phyloP scores from a whole-genome alignment of 53 echinoderm and acorn worm species.

The Holothuria scabra region DNA sequence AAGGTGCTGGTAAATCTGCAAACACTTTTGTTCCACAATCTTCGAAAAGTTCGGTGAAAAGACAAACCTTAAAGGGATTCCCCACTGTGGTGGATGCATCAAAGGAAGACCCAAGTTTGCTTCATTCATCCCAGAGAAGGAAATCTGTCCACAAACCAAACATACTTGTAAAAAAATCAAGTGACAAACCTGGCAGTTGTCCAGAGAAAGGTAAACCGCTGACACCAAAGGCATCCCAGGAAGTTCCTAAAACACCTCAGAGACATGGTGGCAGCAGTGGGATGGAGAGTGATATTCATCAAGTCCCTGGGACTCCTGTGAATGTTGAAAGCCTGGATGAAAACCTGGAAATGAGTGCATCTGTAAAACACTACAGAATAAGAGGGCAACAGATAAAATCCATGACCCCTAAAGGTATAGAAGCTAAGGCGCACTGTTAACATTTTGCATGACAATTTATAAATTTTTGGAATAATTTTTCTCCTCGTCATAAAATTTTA shows the following conservation, averaged over 20 bases:
- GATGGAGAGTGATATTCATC: background rate
- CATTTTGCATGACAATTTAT: no score
- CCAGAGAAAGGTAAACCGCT: background rate
- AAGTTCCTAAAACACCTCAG: background rate
- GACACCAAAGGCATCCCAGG: background rate
- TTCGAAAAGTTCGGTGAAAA: no score
- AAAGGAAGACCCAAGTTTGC: background rate
- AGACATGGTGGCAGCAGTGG: conserved; percentile 30
- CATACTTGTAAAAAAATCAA: conserved; percentile 14
- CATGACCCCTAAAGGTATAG: background rate
- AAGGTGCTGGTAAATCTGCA: no score
- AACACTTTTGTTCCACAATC: no score
- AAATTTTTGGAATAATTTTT: no score
- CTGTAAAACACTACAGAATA: conserved; percentile 17
- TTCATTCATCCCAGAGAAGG: background rate
- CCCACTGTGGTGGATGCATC: no score
- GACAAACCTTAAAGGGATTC: no score
- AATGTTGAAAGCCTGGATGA: background rate
- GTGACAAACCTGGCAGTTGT: background rate
- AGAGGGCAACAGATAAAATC: conserved; percentile 20
- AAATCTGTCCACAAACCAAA: conserved; percentile 1
- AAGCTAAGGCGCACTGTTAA: no score
- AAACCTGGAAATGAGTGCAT: background rate
- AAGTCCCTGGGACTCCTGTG: conserved; percentile 26
- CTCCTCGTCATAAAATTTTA: no score